Conservation (phyloP, 1,140 invertebrate genomes). For the Lepidurus packardi region DNA sequence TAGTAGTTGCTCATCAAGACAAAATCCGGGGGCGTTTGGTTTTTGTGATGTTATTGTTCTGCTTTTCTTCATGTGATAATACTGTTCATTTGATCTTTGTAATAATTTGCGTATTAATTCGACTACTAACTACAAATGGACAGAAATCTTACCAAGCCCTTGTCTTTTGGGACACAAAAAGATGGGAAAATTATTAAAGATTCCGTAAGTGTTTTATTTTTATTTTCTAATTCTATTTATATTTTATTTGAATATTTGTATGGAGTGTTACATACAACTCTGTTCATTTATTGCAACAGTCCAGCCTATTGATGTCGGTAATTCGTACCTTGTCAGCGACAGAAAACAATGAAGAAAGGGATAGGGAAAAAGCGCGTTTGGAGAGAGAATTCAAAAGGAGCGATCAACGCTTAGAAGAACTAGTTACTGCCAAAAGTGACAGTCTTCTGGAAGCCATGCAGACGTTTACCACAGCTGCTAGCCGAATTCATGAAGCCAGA, state of each 20-base stretch:
- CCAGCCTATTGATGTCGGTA: constrained; percentile 84
- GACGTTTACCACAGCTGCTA: constrained; percentile 74
- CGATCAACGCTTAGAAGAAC: constrained; percentile 77
- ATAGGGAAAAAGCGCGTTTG: constrained; percentile 85
- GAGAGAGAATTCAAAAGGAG: constrained; percentile 89
- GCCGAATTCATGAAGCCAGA: constrained; percentile 68
- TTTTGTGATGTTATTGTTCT: neutral
- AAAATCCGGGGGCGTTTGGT: no score
- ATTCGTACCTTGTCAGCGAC: constrained; percentile 84
- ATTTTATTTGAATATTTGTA: neutral
- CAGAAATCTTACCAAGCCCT: neutral
- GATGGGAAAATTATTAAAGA: neutral
- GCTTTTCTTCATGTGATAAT: neutral
- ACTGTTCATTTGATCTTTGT: no score
- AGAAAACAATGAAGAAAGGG: constrained; percentile 89
- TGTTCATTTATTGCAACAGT: constrained; percentile 51
- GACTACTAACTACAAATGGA: neutral
- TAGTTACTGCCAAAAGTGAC: constrained; percentile 79
- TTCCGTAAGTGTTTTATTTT: neutral
- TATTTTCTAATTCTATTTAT: neutral
- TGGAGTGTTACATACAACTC: no score
- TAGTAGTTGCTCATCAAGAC: no score
- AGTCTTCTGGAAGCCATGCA: constrained; percentile 83
- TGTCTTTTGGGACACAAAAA: neutral
- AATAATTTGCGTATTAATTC: neutral